Evolutionary conservation across 2,888 invertebrate species (phyloP), one percentile per base, ranked within the genome.

Genomic region (Sylvicola cinctus): DNA sequence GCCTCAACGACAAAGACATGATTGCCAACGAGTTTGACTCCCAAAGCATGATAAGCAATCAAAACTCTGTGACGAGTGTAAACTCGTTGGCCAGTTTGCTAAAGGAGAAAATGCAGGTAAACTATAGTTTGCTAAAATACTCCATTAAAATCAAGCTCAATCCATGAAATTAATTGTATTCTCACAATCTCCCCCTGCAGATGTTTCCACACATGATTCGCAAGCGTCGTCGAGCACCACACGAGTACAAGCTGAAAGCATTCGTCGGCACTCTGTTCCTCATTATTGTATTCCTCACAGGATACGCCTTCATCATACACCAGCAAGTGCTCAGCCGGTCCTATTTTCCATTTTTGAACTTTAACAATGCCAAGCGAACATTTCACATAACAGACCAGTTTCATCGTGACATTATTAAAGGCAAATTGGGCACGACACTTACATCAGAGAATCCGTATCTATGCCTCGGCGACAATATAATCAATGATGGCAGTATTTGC

Each of bases 41-140:
- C 20, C 55, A 58, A 42, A 58, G 58, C 43, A 35, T 57, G 42
- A 50, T 55, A 39, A 58, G 58, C 41, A 57, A 56, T 41, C 58
- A 57, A 46, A 50, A 79, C 46, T 84, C 84, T 5, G 75, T 84
- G 45, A 83, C 83, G 1, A 83, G 81, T 31, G 71, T 83, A 44
- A 84, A 83, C 57, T 83, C 83, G 0, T 66, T 85, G 42, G 81
- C 83, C 38, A 83, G 83, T 50, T 58, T 85, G 35, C 62, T 85
- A 11, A 72, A 74, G 46, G 84, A 85, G 50, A 84, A 84, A 58
- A 63, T 84, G 44, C 80, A 83, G 63, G 75, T 77, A 51, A 49
- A 44, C 30, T 16, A 16, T 27, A 33, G 23, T 28, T 13, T 10
- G 10, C 12, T n/a, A n/a, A n/a, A n/a, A n/a, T n/a, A n/a, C n/a